Conservation (phyloP, 2,888 invertebrate genomes). For the Cryptocephalus primarius region DNA sequence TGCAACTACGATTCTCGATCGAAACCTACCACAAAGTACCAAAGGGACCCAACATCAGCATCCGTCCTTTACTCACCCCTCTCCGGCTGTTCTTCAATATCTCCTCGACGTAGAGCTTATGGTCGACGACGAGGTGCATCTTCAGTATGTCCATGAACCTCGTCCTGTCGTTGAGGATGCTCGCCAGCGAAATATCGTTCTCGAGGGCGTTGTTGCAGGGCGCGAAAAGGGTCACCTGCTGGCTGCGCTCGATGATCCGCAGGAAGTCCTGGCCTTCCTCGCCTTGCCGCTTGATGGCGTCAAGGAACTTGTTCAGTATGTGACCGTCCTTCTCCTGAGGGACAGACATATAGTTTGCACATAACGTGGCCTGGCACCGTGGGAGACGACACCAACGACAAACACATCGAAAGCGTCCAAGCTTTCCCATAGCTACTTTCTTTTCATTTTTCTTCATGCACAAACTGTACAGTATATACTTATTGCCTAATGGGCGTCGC, state of each 20-base stretch:
- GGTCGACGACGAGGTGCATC: slow-evolving; percentile 69
- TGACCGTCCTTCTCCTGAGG: slow-evolving; percentile 58
- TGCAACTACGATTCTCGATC: too few relatives aligned
- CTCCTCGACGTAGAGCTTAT: slow-evolving; percentile 58
- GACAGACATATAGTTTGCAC: too few relatives aligned
- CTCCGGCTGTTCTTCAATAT: slow-evolving; percentile 54
- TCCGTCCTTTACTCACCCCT: slow-evolving; percentile 14
- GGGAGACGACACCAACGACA: too few relatives aligned
- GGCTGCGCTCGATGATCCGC: slow-evolving; percentile 54
- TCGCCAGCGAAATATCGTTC: slow-evolving; percentile 55
- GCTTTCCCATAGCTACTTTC: too few relatives aligned
- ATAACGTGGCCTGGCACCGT: too few relatives aligned
- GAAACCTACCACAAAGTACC: too few relatives aligned
- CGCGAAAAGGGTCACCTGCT: slow-evolving; percentile 75
- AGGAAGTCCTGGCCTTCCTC: slow-evolving; percentile 60
- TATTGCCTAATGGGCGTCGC: too few relatives aligned
- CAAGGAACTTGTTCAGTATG: slow-evolving; percentile 71
- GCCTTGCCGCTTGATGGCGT: slow-evolving; percentile 64
- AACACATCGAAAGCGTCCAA: too few relatives aligned
- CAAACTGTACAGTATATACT: too few relatives aligned
- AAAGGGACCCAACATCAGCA: too few relatives aligned
- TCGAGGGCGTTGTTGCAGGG: slow-evolving; percentile 84
- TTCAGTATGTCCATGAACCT: slow-evolving; percentile 67
- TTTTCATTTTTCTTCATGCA: too few relatives aligned
- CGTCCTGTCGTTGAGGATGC: slow-evolving; percentile 56